These are phyloP conservation scores for Hylia prasina DNA, from an alignment of 2,113 vertebrate genomes.

Conservation along the genomic window DNA sequence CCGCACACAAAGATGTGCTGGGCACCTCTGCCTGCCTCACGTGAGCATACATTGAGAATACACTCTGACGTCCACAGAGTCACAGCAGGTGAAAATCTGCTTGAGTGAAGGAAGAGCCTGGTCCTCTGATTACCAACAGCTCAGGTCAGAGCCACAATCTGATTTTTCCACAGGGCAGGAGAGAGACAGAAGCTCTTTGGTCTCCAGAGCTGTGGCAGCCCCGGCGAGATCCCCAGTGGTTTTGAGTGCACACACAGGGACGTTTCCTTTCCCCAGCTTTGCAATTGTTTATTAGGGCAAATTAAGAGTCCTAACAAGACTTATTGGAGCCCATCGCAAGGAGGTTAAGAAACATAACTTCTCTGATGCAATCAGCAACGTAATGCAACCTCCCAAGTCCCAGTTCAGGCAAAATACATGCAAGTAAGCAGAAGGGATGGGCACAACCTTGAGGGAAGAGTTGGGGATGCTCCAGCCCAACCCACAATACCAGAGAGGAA, in stretches of 20 bases:
- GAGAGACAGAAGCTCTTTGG: not conserved
- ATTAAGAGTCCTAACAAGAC: slow-evolving; percentile 4
- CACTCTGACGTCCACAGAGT: not conserved
- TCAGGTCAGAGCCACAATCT: not conserved
- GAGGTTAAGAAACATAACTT: not conserved
- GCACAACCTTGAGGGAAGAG: not conserved
- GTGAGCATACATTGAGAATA: not conserved
- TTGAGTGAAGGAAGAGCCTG: not conserved
- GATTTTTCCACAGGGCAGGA: not conserved
- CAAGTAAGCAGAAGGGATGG: not conserved
- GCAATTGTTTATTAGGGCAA: slow-evolving; percentile 12
- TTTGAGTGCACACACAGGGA: not conserved
- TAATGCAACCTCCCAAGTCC: not conserved
- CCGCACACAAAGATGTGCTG: not conserved
- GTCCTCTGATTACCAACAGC: not conserved
- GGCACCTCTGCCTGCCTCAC: not conserved
- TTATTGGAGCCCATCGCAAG: not conserved
- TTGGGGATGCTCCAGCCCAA: not conserved
- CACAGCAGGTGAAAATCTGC: not conserved
- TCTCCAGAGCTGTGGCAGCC: not conserved
- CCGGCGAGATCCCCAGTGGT: not conserved
- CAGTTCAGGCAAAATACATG: not conserved
- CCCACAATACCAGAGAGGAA: fast-evolving
- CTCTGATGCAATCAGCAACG: not conserved
- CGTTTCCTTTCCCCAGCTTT: not conserved